Evolutionary conservation across 2,888 invertebrate species (phyloP).

Genomic region (Maniola hyperantus): DNA sequence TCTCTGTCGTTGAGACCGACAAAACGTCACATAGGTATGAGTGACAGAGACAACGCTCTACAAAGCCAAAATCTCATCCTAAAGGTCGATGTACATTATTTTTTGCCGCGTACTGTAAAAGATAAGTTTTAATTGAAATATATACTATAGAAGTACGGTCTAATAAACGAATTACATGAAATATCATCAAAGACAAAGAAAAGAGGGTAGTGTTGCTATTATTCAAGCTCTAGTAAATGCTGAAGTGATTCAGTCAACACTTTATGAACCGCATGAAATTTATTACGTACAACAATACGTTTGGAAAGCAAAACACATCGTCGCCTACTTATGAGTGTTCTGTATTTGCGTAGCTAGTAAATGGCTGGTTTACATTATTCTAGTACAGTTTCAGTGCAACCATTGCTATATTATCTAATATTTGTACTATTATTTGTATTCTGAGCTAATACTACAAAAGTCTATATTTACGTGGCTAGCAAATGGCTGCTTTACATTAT

Average conservation of each 20-base stretch:
- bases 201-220: conserved; percentile 22
- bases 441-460: no score
- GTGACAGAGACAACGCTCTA: no score
- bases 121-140: not conserved
- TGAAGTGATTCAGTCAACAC: conserved; percentile 6
- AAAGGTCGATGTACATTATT: no score
- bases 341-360: not conserved
- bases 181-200: conserved; percentile 24
- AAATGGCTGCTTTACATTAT: no score
- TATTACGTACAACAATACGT: conserved; percentile 9
- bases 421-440: no score
- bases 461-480: no score
- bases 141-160: conserved; percentile 13
- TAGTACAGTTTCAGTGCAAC: not conserved
- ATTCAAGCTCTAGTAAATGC: conserved; percentile 24
- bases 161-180: conserved; percentile 12
- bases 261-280: conserved; percentile 13
- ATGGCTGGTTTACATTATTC: not conserved
- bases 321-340: not conserved
- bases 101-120: no score
- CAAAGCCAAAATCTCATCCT: no score
- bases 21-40: no score
- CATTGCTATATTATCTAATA: no score
- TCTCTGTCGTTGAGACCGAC: no score
- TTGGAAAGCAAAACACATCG: conserved; percentile 5